Conservation (phyloP, 2,113 vertebrate genomes). For the Aegotheles bennettii region DNA sequence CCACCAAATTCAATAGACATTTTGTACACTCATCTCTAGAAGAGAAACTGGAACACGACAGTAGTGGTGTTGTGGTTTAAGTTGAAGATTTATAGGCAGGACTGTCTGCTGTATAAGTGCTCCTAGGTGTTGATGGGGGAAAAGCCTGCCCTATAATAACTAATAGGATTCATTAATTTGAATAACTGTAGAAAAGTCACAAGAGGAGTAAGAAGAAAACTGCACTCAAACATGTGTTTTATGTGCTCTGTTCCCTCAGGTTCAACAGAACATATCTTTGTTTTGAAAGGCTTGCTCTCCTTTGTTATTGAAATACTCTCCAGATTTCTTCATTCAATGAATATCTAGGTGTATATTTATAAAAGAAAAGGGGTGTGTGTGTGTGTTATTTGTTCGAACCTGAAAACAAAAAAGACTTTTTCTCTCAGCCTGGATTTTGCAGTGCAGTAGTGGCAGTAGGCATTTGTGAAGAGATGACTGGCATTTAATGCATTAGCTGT, state of each 20-base stretch:
- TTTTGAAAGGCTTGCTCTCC: neutral
- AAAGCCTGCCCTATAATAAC: neutral
- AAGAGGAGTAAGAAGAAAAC: neutral
- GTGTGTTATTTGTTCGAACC: neutral
- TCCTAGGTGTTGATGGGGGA: neutral
- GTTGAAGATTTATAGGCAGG: neutral
- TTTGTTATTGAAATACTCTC: neutral
- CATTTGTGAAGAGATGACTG: neutral
- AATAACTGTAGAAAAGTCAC: neutral
- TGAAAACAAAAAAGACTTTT: neutral
- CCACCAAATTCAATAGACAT: neutral
- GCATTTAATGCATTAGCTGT: neutral
- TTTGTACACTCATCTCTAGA: neutral
- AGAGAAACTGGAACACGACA: neutral
- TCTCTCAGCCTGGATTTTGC: neutral
- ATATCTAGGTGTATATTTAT: neutral
- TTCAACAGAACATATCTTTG: neutral
- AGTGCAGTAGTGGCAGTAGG: neutral
- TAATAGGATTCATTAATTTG: neutral
- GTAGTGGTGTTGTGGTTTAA: neutral
- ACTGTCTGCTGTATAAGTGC: neutral
- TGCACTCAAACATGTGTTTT: neutral
- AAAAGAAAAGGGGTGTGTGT: neutral
- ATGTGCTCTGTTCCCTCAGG: neutral
- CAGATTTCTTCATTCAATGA: neutral